phyloP scores from a whole-genome alignment of 2,113 vertebrate species.

The Lepisosteus oculatus region DNA sequence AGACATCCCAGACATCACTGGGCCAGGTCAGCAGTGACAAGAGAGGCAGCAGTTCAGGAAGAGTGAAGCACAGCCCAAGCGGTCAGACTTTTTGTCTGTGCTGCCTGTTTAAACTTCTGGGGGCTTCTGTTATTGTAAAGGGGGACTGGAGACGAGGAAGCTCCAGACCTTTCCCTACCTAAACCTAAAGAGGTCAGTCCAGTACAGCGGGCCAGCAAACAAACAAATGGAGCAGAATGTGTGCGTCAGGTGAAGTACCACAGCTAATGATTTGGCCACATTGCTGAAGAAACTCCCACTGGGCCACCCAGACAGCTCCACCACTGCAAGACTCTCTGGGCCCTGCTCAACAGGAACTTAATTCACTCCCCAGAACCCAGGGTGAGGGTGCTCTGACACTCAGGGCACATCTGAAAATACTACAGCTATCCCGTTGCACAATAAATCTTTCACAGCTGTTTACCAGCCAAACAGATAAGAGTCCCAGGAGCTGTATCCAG shows the following conservation, averaged over 20 bases:
- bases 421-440: slow-evolving; percentile 37
- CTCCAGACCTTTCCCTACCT: slow-evolving; percentile 23
- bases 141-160: slow-evolving; percentile 49
- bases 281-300: slow-evolving; percentile 47
- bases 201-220: slow-evolving; percentile 48
- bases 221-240: slow-evolving; percentile 51
- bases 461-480: slow-evolving; percentile 17
- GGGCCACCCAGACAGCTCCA: slow-evolving; percentile 16
- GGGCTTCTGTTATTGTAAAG: slow-evolving; percentile 47
- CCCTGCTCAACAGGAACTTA: slow-evolving; percentile 13
- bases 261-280: slow-evolving; percentile 59
- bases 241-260: slow-evolving; percentile 57
- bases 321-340: slow-evolving; percentile 27
- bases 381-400: slow-evolving; percentile 12
- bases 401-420: slow-evolving; percentile 24
- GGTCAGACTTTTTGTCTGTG: slow-evolving; percentile 33
- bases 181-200: slow-evolving; percentile 8
- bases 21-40: not conserved
- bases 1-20: not conserved
- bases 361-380: slow-evolving; percentile 17
- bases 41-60: slow-evolving; percentile 18
- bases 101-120: slow-evolving; percentile 48
- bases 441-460: slow-evolving; percentile 29
- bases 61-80: slow-evolving; percentile 31
- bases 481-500: not conserved